Evolutionary conservation across 2,113 vertebrate species (phyloP).

Genomic region (Solenodon paradoxus): DNA sequence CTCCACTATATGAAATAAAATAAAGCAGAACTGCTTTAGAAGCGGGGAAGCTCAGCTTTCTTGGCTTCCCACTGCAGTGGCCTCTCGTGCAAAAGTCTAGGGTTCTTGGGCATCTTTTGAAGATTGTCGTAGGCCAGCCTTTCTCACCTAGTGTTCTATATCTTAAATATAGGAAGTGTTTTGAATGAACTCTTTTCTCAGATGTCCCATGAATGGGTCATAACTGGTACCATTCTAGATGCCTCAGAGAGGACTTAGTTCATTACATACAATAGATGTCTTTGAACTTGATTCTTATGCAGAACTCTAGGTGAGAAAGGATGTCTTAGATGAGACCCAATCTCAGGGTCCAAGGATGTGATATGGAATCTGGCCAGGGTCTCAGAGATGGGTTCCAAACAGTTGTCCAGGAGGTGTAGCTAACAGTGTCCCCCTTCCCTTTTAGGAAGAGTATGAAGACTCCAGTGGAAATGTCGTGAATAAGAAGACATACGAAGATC

Average conservation of each 20-base stretch:
- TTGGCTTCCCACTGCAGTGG: background rate
- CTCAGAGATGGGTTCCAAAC: background rate
- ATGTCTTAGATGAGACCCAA: background rate
- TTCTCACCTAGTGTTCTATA: background rate
- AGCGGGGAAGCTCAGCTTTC: background rate
- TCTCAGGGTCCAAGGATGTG: background rate
- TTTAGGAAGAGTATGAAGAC: conserved; percentile 97
- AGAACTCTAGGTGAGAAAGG: background rate
- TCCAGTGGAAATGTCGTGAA: conserved; percentile 98
- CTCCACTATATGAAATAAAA: background rate
- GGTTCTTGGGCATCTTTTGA: background rate
- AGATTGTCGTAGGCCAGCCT: background rate
- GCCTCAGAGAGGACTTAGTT: background rate
- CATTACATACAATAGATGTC: background rate
- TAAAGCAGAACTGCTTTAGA: background rate
- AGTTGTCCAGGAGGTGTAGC: background rate
- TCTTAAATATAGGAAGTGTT: background rate
- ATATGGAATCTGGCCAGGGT: background rate
- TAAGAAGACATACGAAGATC: conserved; percentile 98
- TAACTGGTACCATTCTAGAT: background rate
- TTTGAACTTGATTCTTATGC: background rate
- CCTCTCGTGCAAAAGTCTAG: background rate
- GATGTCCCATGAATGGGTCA: background rate
- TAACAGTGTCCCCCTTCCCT: conserved; percentile 28
- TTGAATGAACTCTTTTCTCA: background rate